Conservation (phyloP, 2,888 invertebrate species). For the Creontiades dilutus region DNA sequence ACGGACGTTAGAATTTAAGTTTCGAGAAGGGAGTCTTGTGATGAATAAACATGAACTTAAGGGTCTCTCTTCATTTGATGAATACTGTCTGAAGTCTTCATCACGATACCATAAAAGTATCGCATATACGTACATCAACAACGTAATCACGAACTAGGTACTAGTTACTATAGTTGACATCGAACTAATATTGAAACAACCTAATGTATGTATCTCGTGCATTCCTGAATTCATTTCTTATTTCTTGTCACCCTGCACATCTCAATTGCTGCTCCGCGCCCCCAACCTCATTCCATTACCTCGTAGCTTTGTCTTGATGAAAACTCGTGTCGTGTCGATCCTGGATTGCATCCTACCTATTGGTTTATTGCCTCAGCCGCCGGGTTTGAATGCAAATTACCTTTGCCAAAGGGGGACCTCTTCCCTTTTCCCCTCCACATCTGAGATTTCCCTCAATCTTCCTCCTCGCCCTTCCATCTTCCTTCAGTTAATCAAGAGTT, state of each 20-base stretch:
- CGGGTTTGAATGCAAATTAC: constrained; percentile 35
- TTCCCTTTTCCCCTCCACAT: constrained; percentile 33
- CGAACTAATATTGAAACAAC: too few relatives aligned
- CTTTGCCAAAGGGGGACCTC: constrained; percentile 16
- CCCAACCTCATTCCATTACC: neutral
- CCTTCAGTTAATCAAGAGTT: constrained; percentile 51
- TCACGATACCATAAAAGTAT: too few relatives aligned
- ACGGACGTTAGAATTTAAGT: too few relatives aligned
- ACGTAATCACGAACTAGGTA: too few relatives aligned
- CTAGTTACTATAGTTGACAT: too few relatives aligned
- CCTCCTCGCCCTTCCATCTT: constrained; percentile 47
- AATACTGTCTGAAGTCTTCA: too few relatives aligned
- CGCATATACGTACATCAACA: too few relatives aligned
- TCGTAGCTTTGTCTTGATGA: constrained; percentile 3
- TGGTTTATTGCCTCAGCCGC: neutral
- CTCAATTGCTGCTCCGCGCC: neutral
- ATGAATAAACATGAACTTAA: too few relatives aligned
- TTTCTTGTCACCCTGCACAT: neutral
- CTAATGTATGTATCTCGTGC: too few relatives aligned
- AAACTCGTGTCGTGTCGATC: neutral
- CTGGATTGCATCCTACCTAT: neutral
- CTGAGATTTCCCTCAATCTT: constrained; percentile 58
- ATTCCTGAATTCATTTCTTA: too few relatives aligned
- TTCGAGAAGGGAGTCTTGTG: too few relatives aligned
- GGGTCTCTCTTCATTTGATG: too few relatives aligned